Conservation (phyloP, 1,140 invertebrate species). For the Saccostrea cuccullata region DNA sequence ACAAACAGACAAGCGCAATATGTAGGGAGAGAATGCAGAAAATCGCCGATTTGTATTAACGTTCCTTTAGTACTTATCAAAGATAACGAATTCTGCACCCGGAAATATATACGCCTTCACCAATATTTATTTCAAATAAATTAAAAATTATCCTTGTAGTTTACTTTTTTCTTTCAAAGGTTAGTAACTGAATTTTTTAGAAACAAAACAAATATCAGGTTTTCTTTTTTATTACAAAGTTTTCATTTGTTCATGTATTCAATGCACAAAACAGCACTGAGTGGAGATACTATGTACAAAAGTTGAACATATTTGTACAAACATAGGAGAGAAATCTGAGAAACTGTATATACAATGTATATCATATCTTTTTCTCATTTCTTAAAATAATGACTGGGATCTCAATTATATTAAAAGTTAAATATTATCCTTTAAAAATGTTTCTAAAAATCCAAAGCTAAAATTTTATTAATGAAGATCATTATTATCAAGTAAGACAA, state of each 20-base stretch:
- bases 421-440: too few relatives aligned
- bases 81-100: too few relatives aligned
- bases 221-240: conserved; percentile 34
- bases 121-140: background rate
- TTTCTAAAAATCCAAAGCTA: too few relatives aligned
- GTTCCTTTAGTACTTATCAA: too few relatives aligned
- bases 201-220: background rate
- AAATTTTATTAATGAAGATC: too few relatives aligned
- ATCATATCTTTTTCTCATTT: too few relatives aligned
- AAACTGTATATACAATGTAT: too few relatives aligned
- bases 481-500: too few relatives aligned
- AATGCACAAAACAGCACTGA: conserved; percentile 26
- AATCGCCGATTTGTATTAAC: too few relatives aligned
- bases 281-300: background rate
- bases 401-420: too few relatives aligned
- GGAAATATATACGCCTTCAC: background rate
- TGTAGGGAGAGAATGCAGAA: too few relatives aligned
- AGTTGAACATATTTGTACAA: background rate
- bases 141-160: background rate
- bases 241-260: conserved; percentile 32
- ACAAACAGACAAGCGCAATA: background rate
- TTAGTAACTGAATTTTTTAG: background rate
- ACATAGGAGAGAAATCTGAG: background rate
- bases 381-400: too few relatives aligned
- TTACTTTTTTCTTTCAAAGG: background rate